Evolutionary conservation across 2,113 vertebrate genomes (phyloP).

Genomic region (Azemiops feae): DNA sequence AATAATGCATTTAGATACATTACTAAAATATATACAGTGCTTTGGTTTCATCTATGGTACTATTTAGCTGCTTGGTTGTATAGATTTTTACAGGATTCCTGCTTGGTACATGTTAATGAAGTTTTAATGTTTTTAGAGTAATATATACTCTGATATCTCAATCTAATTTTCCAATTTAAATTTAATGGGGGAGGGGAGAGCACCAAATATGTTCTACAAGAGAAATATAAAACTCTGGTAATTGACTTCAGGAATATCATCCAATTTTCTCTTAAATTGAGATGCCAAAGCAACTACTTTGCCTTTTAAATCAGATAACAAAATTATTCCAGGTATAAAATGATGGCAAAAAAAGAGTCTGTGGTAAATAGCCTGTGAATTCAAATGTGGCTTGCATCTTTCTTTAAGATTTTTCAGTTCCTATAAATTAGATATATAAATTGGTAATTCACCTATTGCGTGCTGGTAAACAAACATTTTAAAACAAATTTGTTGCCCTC

Average conservation of each 20-base stretch:
- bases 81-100: background rate
- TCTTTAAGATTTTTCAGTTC: constrained; percentile 31
- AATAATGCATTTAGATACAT: background rate
- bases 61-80: background rate
- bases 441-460: constrained; percentile 35
- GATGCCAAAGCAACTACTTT: constrained; percentile 52
- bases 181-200: constrained; percentile 17
- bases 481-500: constrained; percentile 15
- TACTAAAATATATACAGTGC: background rate
- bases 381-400: constrained; percentile 35
- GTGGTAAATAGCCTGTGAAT: constrained; percentile 59
- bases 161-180: constrained; percentile 50
- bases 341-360: constrained; percentile 2
- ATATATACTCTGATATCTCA: constrained; percentile 42
- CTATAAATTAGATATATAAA: constrained; percentile 56
- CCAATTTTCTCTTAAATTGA: constrained; percentile 59
- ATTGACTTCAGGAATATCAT: constrained; percentile 47
- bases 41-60: background rate
- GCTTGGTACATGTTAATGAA: constrained; percentile 44
- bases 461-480: constrained; percentile 46
- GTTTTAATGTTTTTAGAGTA: constrained; percentile 49
- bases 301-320: constrained; percentile 52
- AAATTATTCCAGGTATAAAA: constrained; percentile 51
- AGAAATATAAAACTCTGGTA: constrained; percentile 50
- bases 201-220: constrained; percentile 42